phyloP scores from a whole-genome alignment of 2,888 invertebrate species.

The Perizoma flavofasciatum region DNA sequence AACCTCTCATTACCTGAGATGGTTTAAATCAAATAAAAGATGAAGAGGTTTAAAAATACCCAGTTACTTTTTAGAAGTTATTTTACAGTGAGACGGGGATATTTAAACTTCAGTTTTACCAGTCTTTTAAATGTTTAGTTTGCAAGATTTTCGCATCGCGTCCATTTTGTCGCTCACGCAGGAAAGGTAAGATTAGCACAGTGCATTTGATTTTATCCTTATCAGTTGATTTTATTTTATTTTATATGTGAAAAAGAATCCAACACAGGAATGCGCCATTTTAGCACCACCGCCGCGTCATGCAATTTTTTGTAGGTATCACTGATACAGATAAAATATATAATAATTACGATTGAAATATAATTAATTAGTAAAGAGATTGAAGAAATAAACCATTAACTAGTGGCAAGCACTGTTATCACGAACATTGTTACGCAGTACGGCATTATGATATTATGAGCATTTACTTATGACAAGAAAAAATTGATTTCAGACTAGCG shows the following conservation, averaged over 20 bases:
- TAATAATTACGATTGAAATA: neutral
- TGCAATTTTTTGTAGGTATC: neutral
- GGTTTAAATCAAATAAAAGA: no score
- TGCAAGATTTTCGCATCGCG: no score
- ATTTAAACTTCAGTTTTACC: no score
- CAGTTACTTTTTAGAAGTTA: no score
- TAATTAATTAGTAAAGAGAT: neutral
- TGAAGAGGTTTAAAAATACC: no score
- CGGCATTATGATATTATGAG: slow-evolving; percentile 13
- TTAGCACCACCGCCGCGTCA: no score
- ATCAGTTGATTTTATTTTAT: slow-evolving; percentile 10
- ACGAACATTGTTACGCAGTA: slow-evolving; percentile 11
- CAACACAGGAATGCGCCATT: neutral
- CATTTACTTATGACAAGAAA: slow-evolving; percentile 7
- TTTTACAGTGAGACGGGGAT: no score
- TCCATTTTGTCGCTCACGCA: slow-evolving; percentile 1
- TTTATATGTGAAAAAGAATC: neutral
- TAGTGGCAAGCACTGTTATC: slow-evolving; percentile 22
- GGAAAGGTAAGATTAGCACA: slow-evolving; percentile 13
- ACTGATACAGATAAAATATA: slow-evolving; percentile 19
- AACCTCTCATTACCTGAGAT: no score
- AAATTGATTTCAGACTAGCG: slow-evolving; percentile 7
- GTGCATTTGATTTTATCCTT: slow-evolving; percentile 23
- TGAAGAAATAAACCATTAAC: no score
- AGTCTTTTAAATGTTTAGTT: no score